These are phyloP conservation scores for Embiotoca jacksoni DNA, from an alignment of 2,113 vertebrate genomes.

Conservation along the genomic window DNA sequence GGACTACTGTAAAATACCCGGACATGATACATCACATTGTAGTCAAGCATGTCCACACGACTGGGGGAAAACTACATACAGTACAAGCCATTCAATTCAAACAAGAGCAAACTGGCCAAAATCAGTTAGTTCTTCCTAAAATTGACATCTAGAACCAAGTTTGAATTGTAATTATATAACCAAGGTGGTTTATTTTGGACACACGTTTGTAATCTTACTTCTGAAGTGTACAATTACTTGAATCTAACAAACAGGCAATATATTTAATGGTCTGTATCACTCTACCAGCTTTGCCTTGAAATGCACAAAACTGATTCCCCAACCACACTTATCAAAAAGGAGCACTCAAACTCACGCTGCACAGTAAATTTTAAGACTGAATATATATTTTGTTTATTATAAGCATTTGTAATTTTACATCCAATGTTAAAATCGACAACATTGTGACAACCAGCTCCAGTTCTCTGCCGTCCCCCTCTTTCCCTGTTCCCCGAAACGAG, in stretches of 20 bases:
- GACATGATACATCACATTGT: slow-evolving; percentile 76
- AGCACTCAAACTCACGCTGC: slow-evolving; percentile 82
- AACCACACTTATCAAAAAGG: slow-evolving; percentile 80
- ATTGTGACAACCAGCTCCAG: slow-evolving; percentile 73
- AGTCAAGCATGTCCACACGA: slow-evolving; percentile 75
- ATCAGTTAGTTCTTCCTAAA: slow-evolving; percentile 74
- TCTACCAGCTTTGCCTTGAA: slow-evolving; percentile 72
- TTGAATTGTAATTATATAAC: slow-evolving; percentile 68
- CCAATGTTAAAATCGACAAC: slow-evolving; percentile 83
- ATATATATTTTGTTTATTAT: slow-evolving; percentile 87
- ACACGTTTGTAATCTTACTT: slow-evolving; percentile 72
- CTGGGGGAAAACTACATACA: slow-evolving; percentile 76
- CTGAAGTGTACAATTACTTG: slow-evolving; percentile 75
- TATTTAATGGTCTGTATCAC: slow-evolving; percentile 69
- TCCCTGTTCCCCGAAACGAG: slow-evolving; percentile 64
- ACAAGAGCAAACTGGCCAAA: slow-evolving; percentile 81
- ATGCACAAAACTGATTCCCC: slow-evolving; percentile 76
- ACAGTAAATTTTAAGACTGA: slow-evolving; percentile 85
- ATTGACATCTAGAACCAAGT: slow-evolving; percentile 75
- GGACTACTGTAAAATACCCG: slow-evolving; percentile 76
- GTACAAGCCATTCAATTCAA: slow-evolving; percentile 79
- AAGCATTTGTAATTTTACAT: slow-evolving; percentile 86
- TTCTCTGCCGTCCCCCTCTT: slow-evolving; percentile 36
- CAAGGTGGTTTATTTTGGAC: slow-evolving; percentile 79
- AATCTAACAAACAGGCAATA: slow-evolving; percentile 78